Base-by-base conservation (phyloP, 2,888 invertebrate species). In the Octodonta nipae region DNA sequence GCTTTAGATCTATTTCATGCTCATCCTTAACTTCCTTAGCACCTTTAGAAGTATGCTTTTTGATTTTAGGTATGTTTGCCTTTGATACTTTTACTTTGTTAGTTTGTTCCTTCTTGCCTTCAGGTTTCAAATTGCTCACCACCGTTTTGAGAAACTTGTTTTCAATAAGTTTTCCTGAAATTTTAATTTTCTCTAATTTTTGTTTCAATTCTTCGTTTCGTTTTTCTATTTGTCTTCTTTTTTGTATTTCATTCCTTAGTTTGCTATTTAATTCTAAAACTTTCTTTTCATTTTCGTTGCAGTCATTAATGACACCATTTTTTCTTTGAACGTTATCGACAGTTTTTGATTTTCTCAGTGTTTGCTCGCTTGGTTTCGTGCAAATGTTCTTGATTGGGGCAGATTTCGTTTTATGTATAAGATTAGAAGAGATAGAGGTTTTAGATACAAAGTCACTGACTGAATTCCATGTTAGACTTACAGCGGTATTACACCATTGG, bases 181-280 rank as follows among this genome's bases (percentile, higher is more conserved):
- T n/a, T n/a, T n/a, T 66, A 5, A 70, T 61, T 33, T 67, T 64
- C 44, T 71, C 65, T 49, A 78, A 64, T 56, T 75, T 73, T 11
- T 67, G 61, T 30, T 73, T 70, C 3, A 78, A 60, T 47, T 71
- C 71, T 37, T 65, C 59, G 49, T 75, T 77, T 15, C 72, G 53
- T 43, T 68, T 68, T 49, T 77, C 76, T 2, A 73, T 67, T 52
- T 75, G 70, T 41, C 70, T 68, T n/a, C 76, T 63, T 42, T 71
- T 67, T 1, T 65, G 62, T 20, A 70, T 71, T 56, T 78, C 77
- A 25, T 70, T 68, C 38, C 71, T 68, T 3, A 76, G 52, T 55
- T 75, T 70, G 33, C 70, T 68, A 47, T 74, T 72, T 11, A 76
- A 50, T 32, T 52, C 49, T 17, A 45, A 32, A 3, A 52, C 40